Base-by-base conservation (phyloP, 1,140 invertebrate species). In the Tetranychus cinnabarinus region DNA sequence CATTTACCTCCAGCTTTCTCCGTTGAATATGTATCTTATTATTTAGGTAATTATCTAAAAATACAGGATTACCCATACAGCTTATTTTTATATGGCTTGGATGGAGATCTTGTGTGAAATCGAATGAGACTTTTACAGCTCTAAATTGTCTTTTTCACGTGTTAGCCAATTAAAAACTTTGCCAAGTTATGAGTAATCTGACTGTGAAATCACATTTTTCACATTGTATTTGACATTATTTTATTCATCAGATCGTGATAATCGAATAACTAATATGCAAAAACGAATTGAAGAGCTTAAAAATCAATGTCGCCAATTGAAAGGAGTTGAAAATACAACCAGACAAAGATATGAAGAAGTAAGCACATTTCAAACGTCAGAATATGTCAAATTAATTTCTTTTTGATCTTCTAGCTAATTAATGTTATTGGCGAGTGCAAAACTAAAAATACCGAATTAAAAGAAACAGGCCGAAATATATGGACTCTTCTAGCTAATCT, bases 11-110 rank as follows among this genome's bases (percentile, higher is more conserved):
- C 89, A 0, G 87, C 89, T 0, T 88, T 82, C 61, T 89, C 82
- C 59, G 84, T 92, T 0, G 91, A 96, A 72, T 97, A 92, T 71
- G 85, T 93, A 48, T 86, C 84, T 12, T 96, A 96, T 71, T 96
- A 88, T 71, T 73, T 91, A 48, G 89, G 93, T 63, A 64, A 46
- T 47, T 2, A 47, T 58, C 33, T 5, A 2, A 39, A 36, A 39
- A 3, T 31, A n/a, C 34, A 31, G 4, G 4, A 4, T 12, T 23
- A 37, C n/a, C 15, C 15, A 13, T 8, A 23, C 23, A 23, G 23
- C 23, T 23, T 23, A 23, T 23, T 23, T 23, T 23, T 23, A 23
- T 23, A 23, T 23, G 23, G 23, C 23, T 23, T 23, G 23, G 23
- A 23, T 23, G 23, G 23, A 23, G 23, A 23, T 23, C 23, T 23